A percentile compares a stretch with the other conserved stretches of the same genome.
phyloP scores from a whole-genome alignment of 2,888 invertebrate species.

The Unio pictorum region DNA sequence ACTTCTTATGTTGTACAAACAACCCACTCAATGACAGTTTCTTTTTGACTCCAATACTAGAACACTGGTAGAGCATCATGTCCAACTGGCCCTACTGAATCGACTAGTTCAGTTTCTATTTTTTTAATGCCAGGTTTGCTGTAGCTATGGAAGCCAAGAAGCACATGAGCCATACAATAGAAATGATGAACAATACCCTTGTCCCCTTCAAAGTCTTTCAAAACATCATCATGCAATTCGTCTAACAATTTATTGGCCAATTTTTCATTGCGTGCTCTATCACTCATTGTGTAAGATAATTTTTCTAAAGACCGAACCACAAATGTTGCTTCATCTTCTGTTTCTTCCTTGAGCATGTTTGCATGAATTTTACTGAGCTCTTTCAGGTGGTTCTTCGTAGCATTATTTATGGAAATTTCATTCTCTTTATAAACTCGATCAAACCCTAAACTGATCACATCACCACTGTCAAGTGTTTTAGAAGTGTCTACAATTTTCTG shows the following conservation, averaged over 20 bases:
- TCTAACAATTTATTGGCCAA: constrained; percentile 12
- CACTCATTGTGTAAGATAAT: constrained; percentile 15
- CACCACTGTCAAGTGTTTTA: constrained; percentile 14
- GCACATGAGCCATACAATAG: too few relatives aligned
- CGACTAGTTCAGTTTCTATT: constrained; percentile 3
- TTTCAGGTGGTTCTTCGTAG: constrained; percentile 1
- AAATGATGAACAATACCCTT: too few relatives aligned
- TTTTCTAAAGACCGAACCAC: constrained; percentile 8
- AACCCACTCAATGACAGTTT: too few relatives aligned
- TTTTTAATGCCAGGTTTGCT: constrained; percentile 4
- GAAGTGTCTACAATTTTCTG: constrained; percentile 24
- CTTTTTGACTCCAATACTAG: not conserved
- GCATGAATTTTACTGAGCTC: constrained; percentile 1
- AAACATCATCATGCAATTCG: constrained; percentile 1
- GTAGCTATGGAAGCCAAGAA: constrained; percentile 1
- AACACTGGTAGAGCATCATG: constrained; percentile 18
- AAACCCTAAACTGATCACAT: not conserved
- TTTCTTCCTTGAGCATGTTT: too few relatives aligned
- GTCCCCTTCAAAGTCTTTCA: too few relatives aligned
- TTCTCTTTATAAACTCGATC: constrained; percentile 12
- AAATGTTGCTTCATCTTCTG: not conserved
- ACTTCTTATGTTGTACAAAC: too few relatives aligned
- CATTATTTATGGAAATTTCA: constrained; percentile 10
- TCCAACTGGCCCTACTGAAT: constrained; percentile 17
- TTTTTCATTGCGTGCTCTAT: constrained; percentile 14